phyloP scores from a whole-genome alignment of 2,797 vertebrate genomes.

The Peromyscus nudipes region DNA sequence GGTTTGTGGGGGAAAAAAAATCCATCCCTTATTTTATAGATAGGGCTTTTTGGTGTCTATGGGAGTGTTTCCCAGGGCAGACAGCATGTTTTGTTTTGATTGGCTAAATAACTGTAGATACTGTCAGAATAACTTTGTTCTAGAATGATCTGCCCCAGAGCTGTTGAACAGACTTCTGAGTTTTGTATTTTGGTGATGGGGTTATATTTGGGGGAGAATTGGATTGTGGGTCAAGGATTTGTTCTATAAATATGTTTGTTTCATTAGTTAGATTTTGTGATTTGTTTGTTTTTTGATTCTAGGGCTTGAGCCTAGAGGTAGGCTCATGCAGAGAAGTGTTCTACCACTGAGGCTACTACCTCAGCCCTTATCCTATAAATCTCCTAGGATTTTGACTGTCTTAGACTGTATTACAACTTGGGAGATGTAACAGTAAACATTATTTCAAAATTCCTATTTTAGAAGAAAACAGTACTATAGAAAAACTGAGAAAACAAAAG shows the following conservation, averaged over 20 bases:
- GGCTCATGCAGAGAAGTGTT: background rate
- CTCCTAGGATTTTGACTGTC: background rate
- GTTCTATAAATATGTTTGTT: conserved; percentile 4
- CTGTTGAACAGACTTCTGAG: conserved; percentile 23
- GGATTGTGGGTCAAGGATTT: background rate
- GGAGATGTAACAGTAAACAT: background rate
- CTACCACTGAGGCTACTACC: background rate
- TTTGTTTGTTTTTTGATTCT: background rate
- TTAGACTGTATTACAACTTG: background rate
- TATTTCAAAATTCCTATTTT: background rate
- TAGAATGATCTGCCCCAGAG: background rate
- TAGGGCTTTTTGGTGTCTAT: background rate
- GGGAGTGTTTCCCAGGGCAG: background rate
- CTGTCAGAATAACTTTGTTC: background rate
- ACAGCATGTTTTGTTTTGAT: conserved; percentile 25
- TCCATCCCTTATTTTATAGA: background rate
- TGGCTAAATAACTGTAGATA: conserved; percentile 17
- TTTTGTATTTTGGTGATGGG: conserved; percentile 12
- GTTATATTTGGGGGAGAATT: background rate
- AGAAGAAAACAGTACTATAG: background rate
- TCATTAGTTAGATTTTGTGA: background rate
- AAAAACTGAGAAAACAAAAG: background rate
- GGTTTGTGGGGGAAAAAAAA: background rate
- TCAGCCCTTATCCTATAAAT: background rate
- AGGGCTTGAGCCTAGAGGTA: background rate